phyloP scores from a whole-genome alignment of 2,797 vertebrate species.

The Passerculus sandwichensis region DNA sequence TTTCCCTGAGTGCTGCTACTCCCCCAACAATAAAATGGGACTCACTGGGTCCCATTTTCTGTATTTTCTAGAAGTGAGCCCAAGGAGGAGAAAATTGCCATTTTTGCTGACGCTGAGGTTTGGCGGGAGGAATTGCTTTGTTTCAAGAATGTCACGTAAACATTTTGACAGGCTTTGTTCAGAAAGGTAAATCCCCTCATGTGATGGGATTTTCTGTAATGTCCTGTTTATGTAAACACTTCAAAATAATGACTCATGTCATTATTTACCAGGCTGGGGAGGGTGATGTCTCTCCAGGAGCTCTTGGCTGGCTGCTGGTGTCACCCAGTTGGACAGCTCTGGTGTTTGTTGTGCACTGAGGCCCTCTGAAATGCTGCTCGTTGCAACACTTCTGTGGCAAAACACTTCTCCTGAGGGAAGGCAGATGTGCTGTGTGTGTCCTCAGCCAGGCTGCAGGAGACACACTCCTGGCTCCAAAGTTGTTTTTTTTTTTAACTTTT shows the following conservation, averaged over 20 bases:
- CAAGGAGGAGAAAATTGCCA: not conserved
- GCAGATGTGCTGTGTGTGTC: not conserved
- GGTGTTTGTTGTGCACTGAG: not conserved
- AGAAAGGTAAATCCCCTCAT: not conserved
- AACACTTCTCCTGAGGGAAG: not conserved
- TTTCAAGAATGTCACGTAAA: not conserved
- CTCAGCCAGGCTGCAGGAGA: fast-evolving
- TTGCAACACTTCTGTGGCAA: not conserved
- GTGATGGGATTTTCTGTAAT: not conserved
- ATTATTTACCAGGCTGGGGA: not conserved
- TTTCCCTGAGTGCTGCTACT: not conserved
- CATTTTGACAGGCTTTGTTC: not conserved
- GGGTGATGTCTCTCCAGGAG: not conserved
- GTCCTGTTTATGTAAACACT: not conserved
- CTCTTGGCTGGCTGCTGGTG: not conserved
- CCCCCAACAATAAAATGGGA: not conserved
- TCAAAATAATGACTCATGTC: not conserved
- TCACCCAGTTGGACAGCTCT: not conserved
- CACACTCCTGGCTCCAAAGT: not conserved
- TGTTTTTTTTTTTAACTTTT: not conserved
- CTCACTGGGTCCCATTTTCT: not conserved
- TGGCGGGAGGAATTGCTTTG: not conserved
- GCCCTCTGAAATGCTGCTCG: not conserved
- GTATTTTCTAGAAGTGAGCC: not conserved
- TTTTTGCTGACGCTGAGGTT: not conserved